phyloP scores from a whole-genome alignment of 2,113 vertebrate species.

The zebrafish (Danio rerio) region DNA sequence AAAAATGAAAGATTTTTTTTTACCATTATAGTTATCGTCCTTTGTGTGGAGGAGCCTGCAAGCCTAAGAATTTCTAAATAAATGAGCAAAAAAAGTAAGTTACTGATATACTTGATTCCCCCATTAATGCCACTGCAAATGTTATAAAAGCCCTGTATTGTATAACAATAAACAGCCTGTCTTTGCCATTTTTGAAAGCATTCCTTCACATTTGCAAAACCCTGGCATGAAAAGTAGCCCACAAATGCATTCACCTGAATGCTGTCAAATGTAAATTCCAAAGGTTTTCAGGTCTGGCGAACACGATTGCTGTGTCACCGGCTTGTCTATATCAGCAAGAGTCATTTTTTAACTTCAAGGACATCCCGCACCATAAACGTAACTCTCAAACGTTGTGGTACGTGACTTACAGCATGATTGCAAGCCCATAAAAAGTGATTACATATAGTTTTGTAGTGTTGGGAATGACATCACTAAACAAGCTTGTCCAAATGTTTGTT shows the following conservation, averaged over 20 bases:
- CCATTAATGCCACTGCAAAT: background rate
- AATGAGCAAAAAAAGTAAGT: background rate
- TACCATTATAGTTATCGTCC: no score
- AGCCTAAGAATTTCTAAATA: background rate
- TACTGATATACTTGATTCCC: background rate
- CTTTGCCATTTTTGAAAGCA: background rate
- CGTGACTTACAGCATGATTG: constrained; percentile 49
- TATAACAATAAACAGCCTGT: background rate
- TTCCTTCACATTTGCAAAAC: background rate
- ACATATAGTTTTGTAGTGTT: constrained; percentile 45
- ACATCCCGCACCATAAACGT: constrained; percentile 49
- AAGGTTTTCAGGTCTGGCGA: constrained; percentile 29
- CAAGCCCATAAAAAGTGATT: constrained; percentile 48
- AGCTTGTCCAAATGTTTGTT: constrained; percentile 22
- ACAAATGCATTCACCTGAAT: background rate
- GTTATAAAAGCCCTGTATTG: background rate
- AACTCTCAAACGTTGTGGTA: constrained; percentile 31
- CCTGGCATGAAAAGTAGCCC: background rate
- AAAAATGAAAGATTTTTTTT: no score
- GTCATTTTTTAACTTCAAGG: constrained; percentile 38
- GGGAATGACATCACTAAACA: constrained; percentile 29
- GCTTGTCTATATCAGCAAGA: constrained; percentile 45
- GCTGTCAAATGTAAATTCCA: constrained; percentile 21
- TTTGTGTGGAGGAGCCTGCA: no score
- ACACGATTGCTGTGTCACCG: background rate